These are phyloP conservation scores for Brachyptera risi DNA, from an alignment of 2,888 invertebrate genomes.

Conservation along the genomic window DNA sequence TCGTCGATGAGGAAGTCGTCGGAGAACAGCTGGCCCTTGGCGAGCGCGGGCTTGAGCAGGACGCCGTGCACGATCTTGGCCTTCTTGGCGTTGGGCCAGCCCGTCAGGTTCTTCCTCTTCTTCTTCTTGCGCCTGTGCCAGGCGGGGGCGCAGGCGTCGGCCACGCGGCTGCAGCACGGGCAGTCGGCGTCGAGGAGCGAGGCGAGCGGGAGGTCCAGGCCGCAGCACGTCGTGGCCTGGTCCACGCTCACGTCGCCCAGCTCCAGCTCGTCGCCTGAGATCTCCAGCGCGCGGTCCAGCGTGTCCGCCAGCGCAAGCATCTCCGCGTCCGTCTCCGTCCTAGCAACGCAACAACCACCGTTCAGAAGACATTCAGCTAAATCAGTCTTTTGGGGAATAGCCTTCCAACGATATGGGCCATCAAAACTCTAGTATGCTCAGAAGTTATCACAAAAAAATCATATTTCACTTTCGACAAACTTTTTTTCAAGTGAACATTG, in stretches of 20 bases:
- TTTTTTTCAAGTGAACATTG: no score
- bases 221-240: neutral
- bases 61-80: neutral
- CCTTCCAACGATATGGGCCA: no score
- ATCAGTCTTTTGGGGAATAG: no score
- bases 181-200: neutral
- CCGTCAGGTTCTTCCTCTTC: slow-evolving; percentile 71
- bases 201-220: neutral
- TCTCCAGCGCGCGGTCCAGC: slow-evolving; percentile 12
- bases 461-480: no score
- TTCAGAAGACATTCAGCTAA: no score
- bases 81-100: slow-evolving; percentile 59
- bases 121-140: slow-evolving; percentile 38
- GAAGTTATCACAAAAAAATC: no score
- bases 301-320: neutral
- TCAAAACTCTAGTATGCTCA: no score
- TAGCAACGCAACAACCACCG: no score
- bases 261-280: slow-evolving; percentile 11
- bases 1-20: neutral
- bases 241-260: neutral
- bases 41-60: neutral
- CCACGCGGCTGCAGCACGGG: neutral
- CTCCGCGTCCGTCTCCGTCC: slow-evolving; percentile 1
- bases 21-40: no score
- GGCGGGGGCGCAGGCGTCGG: neutral